phyloP scores from a whole-genome alignment of 2,888 invertebrate species.

The Bombyx huttoni region DNA sequence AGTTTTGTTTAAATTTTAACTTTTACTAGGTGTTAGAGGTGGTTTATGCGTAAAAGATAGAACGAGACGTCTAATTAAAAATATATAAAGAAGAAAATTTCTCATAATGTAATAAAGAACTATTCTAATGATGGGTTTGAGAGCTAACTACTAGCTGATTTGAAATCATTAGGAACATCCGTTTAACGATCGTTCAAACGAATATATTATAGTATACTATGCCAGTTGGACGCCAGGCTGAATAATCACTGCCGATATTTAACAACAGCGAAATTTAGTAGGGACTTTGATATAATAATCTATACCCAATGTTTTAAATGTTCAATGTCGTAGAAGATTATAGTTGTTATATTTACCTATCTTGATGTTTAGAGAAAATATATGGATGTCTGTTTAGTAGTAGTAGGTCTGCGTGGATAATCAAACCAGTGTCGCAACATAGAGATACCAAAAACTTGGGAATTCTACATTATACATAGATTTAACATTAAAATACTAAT shows the following conservation, averaged over 20 bases:
- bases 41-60: not conserved
- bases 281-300: slow-evolving; percentile 66
- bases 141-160: not conserved
- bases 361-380: slow-evolving; percentile 62
- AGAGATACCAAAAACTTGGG: slow-evolving; percentile 68
- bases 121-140: not conserved
- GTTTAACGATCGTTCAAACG: too few relatives aligned
- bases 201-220: too few relatives aligned
- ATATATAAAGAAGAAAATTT: not conserved
- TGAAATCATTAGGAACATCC: too few relatives aligned
- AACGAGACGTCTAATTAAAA: not conserved
- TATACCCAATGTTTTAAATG: slow-evolving; percentile 49
- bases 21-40: slow-evolving; percentile 10
- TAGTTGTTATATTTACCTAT: slow-evolving; percentile 46
- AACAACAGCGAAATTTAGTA: slow-evolving; percentile 48
- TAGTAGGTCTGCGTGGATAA: slow-evolving; percentile 39
- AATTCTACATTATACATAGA: slow-evolving; percentile 52
- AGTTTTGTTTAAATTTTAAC: slow-evolving; percentile 9
- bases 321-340: slow-evolving; percentile 66
- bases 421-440: slow-evolving; percentile 54
- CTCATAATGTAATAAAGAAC: slow-evolving; percentile 3
- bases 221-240: slow-evolving; percentile 10
- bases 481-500: slow-evolving; percentile 30
- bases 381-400: slow-evolving; percentile 55
- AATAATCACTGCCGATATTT: slow-evolving; percentile 65